phyloP scores from a whole-genome alignment of 1,140 invertebrate species.

The Epicauta chinensis region DNA sequence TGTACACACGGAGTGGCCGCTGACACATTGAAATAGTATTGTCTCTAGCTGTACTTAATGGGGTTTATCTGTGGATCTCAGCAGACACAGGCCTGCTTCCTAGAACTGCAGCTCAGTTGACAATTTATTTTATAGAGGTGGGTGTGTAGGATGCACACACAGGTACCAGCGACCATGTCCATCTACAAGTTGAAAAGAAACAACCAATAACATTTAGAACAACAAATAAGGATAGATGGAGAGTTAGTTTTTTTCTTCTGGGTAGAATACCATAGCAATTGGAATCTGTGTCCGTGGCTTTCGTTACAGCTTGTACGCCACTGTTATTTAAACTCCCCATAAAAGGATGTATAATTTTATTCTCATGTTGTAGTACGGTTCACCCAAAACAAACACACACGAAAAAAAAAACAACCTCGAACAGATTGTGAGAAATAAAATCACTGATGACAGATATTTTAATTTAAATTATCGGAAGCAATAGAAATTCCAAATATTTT shows the following conservation, averaged over 20 bases:
- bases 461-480: too few species aligned
- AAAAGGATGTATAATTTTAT: constrained; percentile 35
- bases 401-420: too few species aligned
- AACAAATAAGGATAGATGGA: constrained; percentile 23
- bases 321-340: constrained; percentile 35
- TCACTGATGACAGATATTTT: too few species aligned
- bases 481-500: too few species aligned
- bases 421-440: too few species aligned
- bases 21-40: constrained; percentile 45
- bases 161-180: constrained; percentile 27
- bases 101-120: constrained; percentile 42
- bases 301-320: constrained; percentile 38
- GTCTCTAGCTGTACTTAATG: constrained; percentile 43
- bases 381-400: too few species aligned
- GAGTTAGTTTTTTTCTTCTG: too few species aligned
- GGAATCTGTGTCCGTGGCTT: constrained; percentile 37
- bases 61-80: constrained; percentile 42
- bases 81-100: constrained; percentile 38
- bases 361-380: constrained; percentile 27
- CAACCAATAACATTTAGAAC: not conserved
- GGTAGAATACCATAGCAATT: constrained; percentile 35
- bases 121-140: constrained; percentile 46
- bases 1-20: constrained; percentile 27
- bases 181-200: constrained; percentile 19
- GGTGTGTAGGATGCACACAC: constrained; percentile 41